Percentiles rank a stretch among this genome's conserved stretches.
Evolutionary conservation across 2,797 vertebrate species (phyloP).

Genomic region (Pseudochirops cupreus): DNA sequence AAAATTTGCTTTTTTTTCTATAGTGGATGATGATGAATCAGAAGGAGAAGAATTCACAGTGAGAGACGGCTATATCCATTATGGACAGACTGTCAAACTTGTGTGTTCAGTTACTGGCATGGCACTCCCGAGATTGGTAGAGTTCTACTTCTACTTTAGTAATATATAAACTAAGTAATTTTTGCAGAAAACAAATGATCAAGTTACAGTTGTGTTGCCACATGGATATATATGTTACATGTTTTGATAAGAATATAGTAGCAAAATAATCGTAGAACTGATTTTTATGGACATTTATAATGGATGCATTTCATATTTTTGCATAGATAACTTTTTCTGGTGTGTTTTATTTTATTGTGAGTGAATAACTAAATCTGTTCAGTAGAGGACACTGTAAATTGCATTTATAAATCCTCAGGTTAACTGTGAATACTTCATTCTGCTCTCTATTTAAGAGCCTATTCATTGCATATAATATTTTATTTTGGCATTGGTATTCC

Average conservation of each 20-base stretch:
- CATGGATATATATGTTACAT: not conserved
- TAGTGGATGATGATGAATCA: slow-evolving; percentile 99
- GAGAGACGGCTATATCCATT: slow-evolving; percentile 98
- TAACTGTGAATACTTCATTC: not conserved
- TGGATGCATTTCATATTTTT: not conserved
- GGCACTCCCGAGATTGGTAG: slow-evolving; percentile 98
- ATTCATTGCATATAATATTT: not conserved
- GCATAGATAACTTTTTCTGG: not conserved
- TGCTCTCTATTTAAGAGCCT: slow-evolving; percentile 17
- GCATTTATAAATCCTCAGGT: not conserved
- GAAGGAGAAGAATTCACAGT: slow-evolving; percentile 99
- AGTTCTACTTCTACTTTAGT: slow-evolving; percentile 69
- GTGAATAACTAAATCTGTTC: slow-evolving; percentile 34
- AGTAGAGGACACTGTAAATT: slow-evolving; percentile 56
- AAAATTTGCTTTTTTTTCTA: slow-evolving; percentile 73
- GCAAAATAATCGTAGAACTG: not conserved
- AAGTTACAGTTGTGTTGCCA: not conserved
- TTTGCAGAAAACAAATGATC: slow-evolving; percentile 12
- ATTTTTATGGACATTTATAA: not conserved
- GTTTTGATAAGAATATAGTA: slow-evolving; percentile 13
- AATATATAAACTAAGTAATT: slow-evolving; percentile 18
- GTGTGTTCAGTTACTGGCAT: slow-evolving; percentile 99
- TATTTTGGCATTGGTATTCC: slow-evolving; percentile 32
- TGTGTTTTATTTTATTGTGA: slow-evolving; percentile 46
- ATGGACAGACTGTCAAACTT: slow-evolving; percentile 98